These are phyloP conservation scores for Rosalia funebris DNA, from an alignment of 2,888 invertebrate genomes.

Conservation along the genomic window DNA sequence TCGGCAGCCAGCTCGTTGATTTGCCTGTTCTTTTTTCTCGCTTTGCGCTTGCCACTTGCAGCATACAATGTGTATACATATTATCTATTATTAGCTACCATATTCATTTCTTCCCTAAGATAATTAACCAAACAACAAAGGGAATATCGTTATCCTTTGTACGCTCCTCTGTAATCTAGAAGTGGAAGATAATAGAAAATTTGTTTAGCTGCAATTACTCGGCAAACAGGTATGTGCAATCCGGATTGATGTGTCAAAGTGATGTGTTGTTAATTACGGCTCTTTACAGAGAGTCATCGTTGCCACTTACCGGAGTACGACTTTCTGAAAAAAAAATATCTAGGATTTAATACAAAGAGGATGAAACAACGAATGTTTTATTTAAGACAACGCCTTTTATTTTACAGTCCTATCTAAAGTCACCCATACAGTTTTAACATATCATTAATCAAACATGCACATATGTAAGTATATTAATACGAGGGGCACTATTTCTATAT, in stretches of 20 bases:
- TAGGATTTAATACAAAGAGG: too few species aligned
- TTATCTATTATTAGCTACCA: constrained; percentile 39
- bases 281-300: not conserved
- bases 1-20: constrained; percentile 1
- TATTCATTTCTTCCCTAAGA: constrained; percentile 25
- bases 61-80: constrained; percentile 6
- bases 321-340: too few species aligned
- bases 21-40: not conserved
- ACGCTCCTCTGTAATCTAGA: constrained; percentile 6
- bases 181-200: constrained; percentile 23
- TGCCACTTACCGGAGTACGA: not conserved
- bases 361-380: too few species aligned
- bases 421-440: too few species aligned
- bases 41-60: constrained; percentile 1
- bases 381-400: too few species aligned
- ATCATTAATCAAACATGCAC: too few species aligned
- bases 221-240: constrained; percentile 1
- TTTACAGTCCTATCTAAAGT: too few species aligned
- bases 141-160: constrained; percentile 22
- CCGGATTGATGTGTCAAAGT: constrained; percentile 7
- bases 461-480: too few species aligned
- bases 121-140: constrained; percentile 25
- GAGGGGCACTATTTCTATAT: too few species aligned
- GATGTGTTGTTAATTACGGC: not conserved
- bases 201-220: constrained; percentile 6